Evolutionary conservation across 2,888 invertebrate species (phyloP), one percentile per base, ranked within the genome.

Genomic region (Microctonus aethiopoides): DNA sequence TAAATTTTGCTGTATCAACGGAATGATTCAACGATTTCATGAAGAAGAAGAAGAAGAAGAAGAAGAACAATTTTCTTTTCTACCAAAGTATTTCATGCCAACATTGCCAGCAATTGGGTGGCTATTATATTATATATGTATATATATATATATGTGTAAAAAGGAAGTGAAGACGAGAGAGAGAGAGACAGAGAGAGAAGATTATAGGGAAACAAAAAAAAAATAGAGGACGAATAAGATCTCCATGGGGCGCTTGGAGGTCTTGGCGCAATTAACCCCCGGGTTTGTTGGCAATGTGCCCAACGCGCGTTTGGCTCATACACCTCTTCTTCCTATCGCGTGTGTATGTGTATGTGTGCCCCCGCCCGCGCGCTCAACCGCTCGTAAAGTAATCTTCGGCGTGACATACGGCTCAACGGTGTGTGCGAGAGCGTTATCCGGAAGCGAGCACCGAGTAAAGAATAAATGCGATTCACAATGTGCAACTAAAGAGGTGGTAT

Each of bases 221-320:
- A 46, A n/a, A 24, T 6, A 51, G 20, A 61, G 56, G 36, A n/a
- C n/a, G 26, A 59, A 66, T n/a, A 29, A 57, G 46, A 67, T 67
- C 60, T 59, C 51, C 57, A 60, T 46, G 51, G 67, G 57, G 66
- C 41, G 59, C 29, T 46, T 59, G 22, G 20, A 61, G 26, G 71
- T 72, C 72, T 70, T 71, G 54, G 72, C 52, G 74, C 70, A 76
- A 76, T 74, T 76, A 76, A 68, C 75, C 69, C 46, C 72, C 63
- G 64, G 56, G 72, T 70, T 62, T 66, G 63, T 76, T 74, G 75
- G 74, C 74, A 72, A 57, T 57, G 52, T 73, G 75, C 73, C 75
- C 46, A 46, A 7, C 52, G 64, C 57, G 69, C 57, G 32, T 62
- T 57, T n/a, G 41, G 63, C 54, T 67, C 65, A 67, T 32, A 32